Evolutionary conservation across 1,140 invertebrate species (phyloP).

Genomic region (Cydia splendana): DNA sequence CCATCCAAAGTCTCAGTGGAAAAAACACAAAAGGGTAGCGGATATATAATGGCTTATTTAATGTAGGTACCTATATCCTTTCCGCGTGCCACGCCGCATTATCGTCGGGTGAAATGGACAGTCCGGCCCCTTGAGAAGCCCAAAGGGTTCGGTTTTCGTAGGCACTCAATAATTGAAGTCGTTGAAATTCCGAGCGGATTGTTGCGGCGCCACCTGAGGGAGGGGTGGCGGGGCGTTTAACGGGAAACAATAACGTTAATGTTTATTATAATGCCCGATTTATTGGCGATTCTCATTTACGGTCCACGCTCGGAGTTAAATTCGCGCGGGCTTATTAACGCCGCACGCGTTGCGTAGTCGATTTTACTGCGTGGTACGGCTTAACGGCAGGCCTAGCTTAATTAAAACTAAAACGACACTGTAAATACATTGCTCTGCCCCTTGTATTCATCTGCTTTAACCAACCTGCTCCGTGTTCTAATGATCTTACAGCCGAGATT

Average conservation of each 20-base stretch:
- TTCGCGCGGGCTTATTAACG: constrained; percentile 63
- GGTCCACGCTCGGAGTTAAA: constrained; percentile 50
- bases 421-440: constrained; percentile 59
- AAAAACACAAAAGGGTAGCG: constrained; percentile 53
- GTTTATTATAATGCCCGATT: constrained; percentile 74
- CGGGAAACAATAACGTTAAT: constrained; percentile 72
- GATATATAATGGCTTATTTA: constrained; percentile 58
- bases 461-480: constrained; percentile 45
- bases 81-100: constrained; percentile 57
- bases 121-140: constrained; percentile 65
- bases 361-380: constrained; percentile 65
- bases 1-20: constrained; percentile 38
- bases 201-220: constrained; percentile 63
- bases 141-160: constrained; percentile 69
- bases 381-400: constrained; percentile 65
- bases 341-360: constrained; percentile 53
- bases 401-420: constrained; percentile 73
- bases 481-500: constrained; percentile 40
- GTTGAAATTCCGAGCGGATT: constrained; percentile 74
- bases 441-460: constrained; percentile 47
- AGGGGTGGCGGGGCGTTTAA: constrained; percentile 51
- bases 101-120: constrained; percentile 67
- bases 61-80: constrained; percentile 49
- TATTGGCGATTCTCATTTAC: constrained; percentile 71
- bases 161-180: constrained; percentile 77